Evolutionary conservation across 2,888 invertebrate genomes (phyloP), one percentile per base, ranked within the genome.

Genomic region (Cosmia pyralina): DNA sequence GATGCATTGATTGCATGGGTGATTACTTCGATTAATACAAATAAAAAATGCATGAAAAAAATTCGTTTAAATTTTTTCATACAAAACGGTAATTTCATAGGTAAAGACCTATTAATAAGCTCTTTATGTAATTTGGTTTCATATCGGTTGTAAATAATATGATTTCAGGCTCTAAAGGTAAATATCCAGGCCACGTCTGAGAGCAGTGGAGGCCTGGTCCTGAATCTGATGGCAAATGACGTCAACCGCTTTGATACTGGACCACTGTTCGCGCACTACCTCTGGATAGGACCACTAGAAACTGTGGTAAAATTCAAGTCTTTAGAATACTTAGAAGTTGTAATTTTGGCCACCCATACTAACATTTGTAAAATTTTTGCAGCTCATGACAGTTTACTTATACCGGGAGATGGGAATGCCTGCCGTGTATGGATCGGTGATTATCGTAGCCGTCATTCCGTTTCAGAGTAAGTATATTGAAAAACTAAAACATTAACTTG

Each of bases 211-310:
- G 96, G 96, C 0, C 91, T 97, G 82, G 96, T 97, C 28, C 94
- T 97, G 0, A 97, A 97, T 88, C 89, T 97, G 19, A 95, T 98
- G 93, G 98, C 98, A 38, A 98, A 98, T 85, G 98, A 98, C 88
- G 98, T 98, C 2, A 97, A 97, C 84, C 96, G 98, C 81, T 97
- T 98, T 88, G 98, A 98, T 89, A 96, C 97, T 80, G 97, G 97
- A 11, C 96, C 97, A 1, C 91, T 97, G 28, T 97, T 97, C 87
- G 92, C 97, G 0, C 98, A 98, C 90, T 98, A 97, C 87, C 94
- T 98, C 22, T 98, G 98, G 97, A 96, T 98, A 72, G 98, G 97
- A 38, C 98, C 98, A 1, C 81, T 98, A 13, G 97, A 98, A 90
- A 97, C 97, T n/a, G 71, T 97, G 75, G 97, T 97, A 82, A 81